Evolutionary conservation across 2,888 invertebrate genomes (phyloP), one percentile per base, ranked within the genome.

Genomic region (Aethes cnicana): DNA sequence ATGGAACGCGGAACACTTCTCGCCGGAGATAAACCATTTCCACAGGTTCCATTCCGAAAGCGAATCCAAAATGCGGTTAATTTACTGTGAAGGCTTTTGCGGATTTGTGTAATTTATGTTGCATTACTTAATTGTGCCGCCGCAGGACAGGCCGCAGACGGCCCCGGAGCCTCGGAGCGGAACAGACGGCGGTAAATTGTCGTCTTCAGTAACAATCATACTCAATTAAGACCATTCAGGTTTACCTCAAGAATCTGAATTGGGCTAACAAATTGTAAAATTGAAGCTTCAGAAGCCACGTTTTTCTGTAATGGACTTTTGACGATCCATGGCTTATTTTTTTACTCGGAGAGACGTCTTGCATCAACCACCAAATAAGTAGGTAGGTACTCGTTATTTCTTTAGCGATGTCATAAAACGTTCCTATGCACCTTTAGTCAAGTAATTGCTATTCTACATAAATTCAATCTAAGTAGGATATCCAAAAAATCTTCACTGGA

Each of bases 1-100:
- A 50, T 53, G 57, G 54, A 58, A 54, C 58, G 43, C 20, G 33
- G 47, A 56, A 55, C 54, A 56, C 56, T 56, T 43, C 21, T 36
- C 9, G 25, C 18, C 11, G 23, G 30, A 28, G 32, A 54, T 53
- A 49, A 54, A 55, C 53, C 47, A 33, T 52, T 53, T 48, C 41
- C 35, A 37, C 44, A 35, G 43, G 36, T 50, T 30, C 43, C 36
- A 28, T 37, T 50, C 25, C 36, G 30, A 50, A 50, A 50, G 50
- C 43, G 50, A 50, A 50, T 50, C 50, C 43, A 44, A 50, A 50
- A 44, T 44, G 50, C 50, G 50, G 50, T 53, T 53, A 49, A 53
- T 56, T 56, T 53, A 49, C 48, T 48, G 53, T 48, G 18, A 48
- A 48, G 42, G 42, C 42, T 48, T 53, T 48, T 47, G 35, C 21